phyloP scores from a whole-genome alignment of 92 coral and sea anemone species.

The Heteractis magnifica region DNA sequence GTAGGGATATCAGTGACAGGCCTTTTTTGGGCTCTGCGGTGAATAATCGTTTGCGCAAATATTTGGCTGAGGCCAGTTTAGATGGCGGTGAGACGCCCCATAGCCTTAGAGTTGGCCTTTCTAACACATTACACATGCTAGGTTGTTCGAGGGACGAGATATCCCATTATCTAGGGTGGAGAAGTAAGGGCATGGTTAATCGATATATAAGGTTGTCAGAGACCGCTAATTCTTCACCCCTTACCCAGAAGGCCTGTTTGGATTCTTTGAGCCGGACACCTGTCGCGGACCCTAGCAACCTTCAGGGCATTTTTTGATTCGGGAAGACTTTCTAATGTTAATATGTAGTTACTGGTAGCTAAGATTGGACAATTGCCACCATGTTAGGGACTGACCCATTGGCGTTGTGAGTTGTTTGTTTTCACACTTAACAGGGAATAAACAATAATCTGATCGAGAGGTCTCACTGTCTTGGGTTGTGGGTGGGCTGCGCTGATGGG shows the following conservation, averaged over 20 bases:
- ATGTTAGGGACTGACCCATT: no score
- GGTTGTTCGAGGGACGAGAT: constrained; percentile 36
- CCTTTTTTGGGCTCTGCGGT: constrained; percentile 48
- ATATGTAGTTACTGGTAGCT: no score
- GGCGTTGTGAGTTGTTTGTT: no score
- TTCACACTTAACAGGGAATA: no score
- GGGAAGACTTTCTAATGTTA: no score
- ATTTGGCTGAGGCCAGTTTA: constrained; percentile 29
- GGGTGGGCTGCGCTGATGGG: no score
- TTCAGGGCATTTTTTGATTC: no score
- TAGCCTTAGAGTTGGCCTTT: constrained; percentile 52
- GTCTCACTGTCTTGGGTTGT: no score
- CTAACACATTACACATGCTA: constrained; percentile 31
- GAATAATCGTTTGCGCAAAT: constrained; percentile 31
- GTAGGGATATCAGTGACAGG: constrained; percentile 33
- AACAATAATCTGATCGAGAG: no score
- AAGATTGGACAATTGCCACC: no score
- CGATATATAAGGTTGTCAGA: constrained; percentile 14
- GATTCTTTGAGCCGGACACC: neutral
- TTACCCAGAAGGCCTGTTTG: constrained; percentile 2
- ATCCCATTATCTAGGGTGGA: constrained; percentile 45
- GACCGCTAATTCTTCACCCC: constrained; percentile 3
- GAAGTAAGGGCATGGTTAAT: constrained; percentile 19
- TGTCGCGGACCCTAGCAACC: constrained; percentile 14
- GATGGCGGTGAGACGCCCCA: constrained; percentile 44